phyloP scores from a whole-genome alignment of 2,888 invertebrate genomes.

The Dilophus febrilis region DNA sequence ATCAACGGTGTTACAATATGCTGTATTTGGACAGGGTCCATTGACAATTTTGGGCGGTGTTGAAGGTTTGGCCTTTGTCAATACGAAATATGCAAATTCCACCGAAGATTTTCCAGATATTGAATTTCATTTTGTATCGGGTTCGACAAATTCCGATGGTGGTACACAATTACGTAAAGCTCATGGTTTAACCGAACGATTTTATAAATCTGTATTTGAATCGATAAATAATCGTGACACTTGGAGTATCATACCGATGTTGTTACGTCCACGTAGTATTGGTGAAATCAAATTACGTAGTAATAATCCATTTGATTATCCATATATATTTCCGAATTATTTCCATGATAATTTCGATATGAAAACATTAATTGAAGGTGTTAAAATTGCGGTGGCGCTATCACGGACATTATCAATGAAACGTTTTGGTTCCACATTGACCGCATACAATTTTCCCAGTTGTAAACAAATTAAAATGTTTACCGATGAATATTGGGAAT shows the following conservation, averaged over 20 bases:
- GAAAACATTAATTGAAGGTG: slow-evolving; percentile 65
- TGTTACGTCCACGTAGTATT: slow-evolving; percentile 66
- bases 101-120: slow-evolving; percentile 75
- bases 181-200: slow-evolving; percentile 56
- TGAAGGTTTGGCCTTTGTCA: slow-evolving; percentile 76
- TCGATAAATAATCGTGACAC: slow-evolving; percentile 60
- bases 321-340: slow-evolving; percentile 84
- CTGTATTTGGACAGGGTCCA: slow-evolving; percentile 66
- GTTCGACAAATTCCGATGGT: slow-evolving; percentile 72
- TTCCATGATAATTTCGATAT: slow-evolving; percentile 64
- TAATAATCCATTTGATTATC: slow-evolving; percentile 72
- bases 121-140: slow-evolving; percentile 76
- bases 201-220: slow-evolving; percentile 57
- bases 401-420: slow-evolving; percentile 63
- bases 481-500: slow-evolving; percentile 70
- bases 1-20: slow-evolving; percentile 67
- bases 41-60: slow-evolving; percentile 77
- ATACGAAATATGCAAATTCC: slow-evolving; percentile 66
- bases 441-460: slow-evolving; percentile 56
- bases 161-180: slow-evolving; percentile 65
- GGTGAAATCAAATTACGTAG: slow-evolving; percentile 69
- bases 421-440: slow-evolving; percentile 51
- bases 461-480: slow-evolving; percentile 49
- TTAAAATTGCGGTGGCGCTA: slow-evolving; percentile 66
- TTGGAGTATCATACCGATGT: slow-evolving; percentile 71